Percentiles rank a stretch among this genome's conserved stretches.
Conservation (phyloP, 1,140 invertebrate species). For the Frieseomelitta varia region DNA sequence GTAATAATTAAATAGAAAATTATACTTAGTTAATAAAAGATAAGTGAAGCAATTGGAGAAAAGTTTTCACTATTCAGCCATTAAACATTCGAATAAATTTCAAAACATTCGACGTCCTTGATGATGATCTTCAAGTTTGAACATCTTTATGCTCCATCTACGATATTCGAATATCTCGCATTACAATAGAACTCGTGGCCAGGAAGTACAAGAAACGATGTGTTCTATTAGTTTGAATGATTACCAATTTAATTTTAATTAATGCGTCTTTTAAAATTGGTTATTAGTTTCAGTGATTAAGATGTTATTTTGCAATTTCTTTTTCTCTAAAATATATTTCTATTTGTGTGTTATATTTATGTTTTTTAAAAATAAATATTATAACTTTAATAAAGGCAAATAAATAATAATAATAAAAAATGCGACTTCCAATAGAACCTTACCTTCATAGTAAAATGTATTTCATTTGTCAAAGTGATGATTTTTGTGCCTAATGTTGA, state of each 20-base stretch:
- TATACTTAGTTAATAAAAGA: neutral
- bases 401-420: neutral
- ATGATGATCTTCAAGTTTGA: conserved; percentile 14
- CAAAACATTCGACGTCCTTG: conserved; percentile 19
- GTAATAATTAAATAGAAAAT: neutral
- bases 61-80: neutral
- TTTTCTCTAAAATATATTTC: neutral
- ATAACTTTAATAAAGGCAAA: no score
- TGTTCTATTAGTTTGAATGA: neutral
- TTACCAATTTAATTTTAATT: neutral
- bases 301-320: neutral
- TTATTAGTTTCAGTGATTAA: no score
- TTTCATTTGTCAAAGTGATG: neutral
- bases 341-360: neutral
- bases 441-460: neutral
- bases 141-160: conserved; percentile 7
- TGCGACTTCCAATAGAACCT: neutral
- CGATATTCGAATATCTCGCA: neutral
- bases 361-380: neutral
- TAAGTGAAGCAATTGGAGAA: neutral
- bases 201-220: neutral
- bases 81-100: neutral
- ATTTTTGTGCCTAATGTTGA: conserved; percentile 4
- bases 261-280: neutral
- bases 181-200: neutral